Conservation (phyloP, 1,140 invertebrate genomes). For the Planococcus citri region DNA sequence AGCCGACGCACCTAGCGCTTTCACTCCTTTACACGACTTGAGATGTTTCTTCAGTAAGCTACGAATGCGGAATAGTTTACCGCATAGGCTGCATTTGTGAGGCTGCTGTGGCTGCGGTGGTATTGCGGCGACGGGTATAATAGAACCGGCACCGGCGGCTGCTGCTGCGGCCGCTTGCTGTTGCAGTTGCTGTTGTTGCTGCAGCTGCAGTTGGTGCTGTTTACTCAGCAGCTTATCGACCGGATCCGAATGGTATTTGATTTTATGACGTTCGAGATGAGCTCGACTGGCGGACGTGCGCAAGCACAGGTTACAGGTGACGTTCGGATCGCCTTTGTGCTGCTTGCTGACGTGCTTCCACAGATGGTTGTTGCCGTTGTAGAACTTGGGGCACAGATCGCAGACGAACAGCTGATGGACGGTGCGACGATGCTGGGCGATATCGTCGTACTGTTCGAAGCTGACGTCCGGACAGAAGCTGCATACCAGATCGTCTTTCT, state of each 20-base stretch:
- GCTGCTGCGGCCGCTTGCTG: no score
- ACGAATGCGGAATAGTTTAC: slow-evolving; percentile 28
- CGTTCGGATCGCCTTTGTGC: slow-evolving; percentile 45
- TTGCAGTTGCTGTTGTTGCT: not conserved
- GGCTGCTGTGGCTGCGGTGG: not conserved
- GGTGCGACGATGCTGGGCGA: slow-evolving; percentile 41
- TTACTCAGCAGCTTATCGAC: slow-evolving; percentile 23
- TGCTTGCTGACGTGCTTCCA: slow-evolving; percentile 51
- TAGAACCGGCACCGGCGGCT: no score
- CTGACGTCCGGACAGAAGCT: slow-evolving; percentile 36
- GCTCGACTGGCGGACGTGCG: slow-evolving; percentile 47
- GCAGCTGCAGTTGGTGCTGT: no score
- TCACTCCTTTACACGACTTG: slow-evolving; percentile 29
- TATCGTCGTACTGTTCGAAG: slow-evolving; percentile 38
- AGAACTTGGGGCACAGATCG: slow-evolving; percentile 48
- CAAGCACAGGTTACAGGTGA: slow-evolving; percentile 45
- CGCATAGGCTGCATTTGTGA: slow-evolving; percentile 29
- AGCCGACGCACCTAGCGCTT: slow-evolving; percentile 6
- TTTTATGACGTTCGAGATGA: slow-evolving; percentile 44
- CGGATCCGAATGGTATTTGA: slow-evolving; percentile 40
- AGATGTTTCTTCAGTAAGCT: slow-evolving; percentile 29
- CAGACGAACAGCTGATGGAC: slow-evolving; percentile 45
- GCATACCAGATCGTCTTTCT: slow-evolving; percentile 34
- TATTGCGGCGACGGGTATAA: slow-evolving; percentile 4
- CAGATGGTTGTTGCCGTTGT: slow-evolving; percentile 45